These are phyloP conservation scores for Volucella zonaria DNA, from an alignment of 2,888 invertebrate genomes.

Conservation along the genomic window DNA sequence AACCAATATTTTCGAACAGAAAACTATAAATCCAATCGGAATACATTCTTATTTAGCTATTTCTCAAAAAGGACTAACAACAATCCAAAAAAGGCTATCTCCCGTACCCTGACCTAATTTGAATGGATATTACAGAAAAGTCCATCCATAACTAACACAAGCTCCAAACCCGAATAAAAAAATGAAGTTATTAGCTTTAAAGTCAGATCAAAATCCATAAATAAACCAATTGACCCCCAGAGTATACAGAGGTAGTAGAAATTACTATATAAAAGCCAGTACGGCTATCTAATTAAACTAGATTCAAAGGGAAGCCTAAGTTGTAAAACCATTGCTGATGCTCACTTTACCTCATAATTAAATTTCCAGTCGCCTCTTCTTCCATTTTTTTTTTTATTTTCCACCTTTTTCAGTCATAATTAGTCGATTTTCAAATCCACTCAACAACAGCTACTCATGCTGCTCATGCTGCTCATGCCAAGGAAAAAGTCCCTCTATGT, in stretches of 20 bases:
- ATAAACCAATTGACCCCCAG: constrained; percentile 48
- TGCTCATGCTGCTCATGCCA: background rate
- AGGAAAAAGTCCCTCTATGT: background rate
- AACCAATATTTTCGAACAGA: too few species aligned
- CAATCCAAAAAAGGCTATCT: too few species aligned
- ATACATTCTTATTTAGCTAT: too few species aligned
- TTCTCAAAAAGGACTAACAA: too few species aligned
- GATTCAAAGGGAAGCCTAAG: constrained; percentile 56
- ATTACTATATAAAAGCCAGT: constrained; percentile 34
- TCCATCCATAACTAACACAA: too few species aligned
- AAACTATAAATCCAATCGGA: too few species aligned
- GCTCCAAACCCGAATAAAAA: background rate
- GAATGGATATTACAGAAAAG: too few species aligned
- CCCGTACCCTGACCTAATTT: too few species aligned
- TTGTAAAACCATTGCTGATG: constrained; percentile 47
- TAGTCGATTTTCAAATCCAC: constrained; percentile 66
- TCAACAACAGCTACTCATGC: constrained; percentile 17
- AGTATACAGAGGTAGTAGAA: constrained; percentile 2
- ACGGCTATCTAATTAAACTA: constrained; percentile 54
- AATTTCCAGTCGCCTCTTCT: constrained; percentile 53
- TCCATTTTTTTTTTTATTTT: constrained; percentile 12
- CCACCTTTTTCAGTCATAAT: constrained; percentile 41
- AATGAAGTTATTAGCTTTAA: constrained; percentile 30
- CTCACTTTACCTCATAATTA: constrained; percentile 64
- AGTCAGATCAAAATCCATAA: constrained; percentile 43